Base-by-base conservation (phyloP, 1,140 invertebrate species). In the Cotesia chilonis region DNA sequence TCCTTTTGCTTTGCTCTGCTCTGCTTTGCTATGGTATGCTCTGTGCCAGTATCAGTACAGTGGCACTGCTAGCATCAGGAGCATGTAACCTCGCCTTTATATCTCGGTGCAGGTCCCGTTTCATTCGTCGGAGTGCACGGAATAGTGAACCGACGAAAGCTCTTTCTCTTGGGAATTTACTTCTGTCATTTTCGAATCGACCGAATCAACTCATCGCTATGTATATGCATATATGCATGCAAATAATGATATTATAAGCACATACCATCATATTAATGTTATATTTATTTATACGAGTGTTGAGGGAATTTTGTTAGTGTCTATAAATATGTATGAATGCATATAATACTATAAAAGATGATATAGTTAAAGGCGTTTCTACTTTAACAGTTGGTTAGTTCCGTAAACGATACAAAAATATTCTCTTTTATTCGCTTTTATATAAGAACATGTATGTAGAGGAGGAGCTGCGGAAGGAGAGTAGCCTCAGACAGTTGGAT, bases 271-370 rank as follows among this genome's bases (percentile, higher is more conserved):
- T 65, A 65, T 65, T 35, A 12, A 37, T 37, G 38, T 65, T 65
- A 65, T 65, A 12, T 47, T 47, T 41, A 65, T 65, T 38, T 41
- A 17, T 51, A 65, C 38, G 63, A 65, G 63, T 65, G 63, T 65
- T n/a, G 35, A 4, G 38, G 63, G 38, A 65, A 65, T 65, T 65
- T 65, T 37, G 28, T 38, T 12, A 38, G 63, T 14, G 38, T 36
- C n/a, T 38, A 20, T 65, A 41, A 14, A 65, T 47, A 47, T 47
- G 41, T 47, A 47, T 47, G 3, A 28, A 28, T 28, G 6, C 10
- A 47, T 47, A 47, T 47, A 47, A 47, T 47, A 47, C 41, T 47
- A 47, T 47, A 28, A 59, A 59, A 17, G 28, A 59, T 59, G 6
- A 59, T 12, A 59, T 59, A n/a, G 28, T 59, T 59, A 28, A 17